Evolutionary conservation across 2,888 invertebrate species (phyloP).

Genomic region (Notodonta dromedarius): DNA sequence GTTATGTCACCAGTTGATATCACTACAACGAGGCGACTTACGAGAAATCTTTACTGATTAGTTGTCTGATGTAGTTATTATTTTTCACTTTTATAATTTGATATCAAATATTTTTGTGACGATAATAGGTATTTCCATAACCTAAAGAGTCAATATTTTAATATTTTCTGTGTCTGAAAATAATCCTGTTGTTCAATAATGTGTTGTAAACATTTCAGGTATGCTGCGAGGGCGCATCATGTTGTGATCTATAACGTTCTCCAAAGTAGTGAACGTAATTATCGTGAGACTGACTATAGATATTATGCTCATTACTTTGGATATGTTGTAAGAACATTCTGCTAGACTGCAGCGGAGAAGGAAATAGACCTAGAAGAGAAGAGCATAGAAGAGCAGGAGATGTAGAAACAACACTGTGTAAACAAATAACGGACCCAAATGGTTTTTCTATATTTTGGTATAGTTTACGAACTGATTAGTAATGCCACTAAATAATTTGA

Average conservation of each 20-base stretch:
- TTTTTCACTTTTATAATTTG: too few relatives aligned
- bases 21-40: too few relatives aligned
- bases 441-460: too few relatives aligned
- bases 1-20: background rate
- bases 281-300: slow-evolving; percentile 71
- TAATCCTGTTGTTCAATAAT: background rate
- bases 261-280: slow-evolving; percentile 82
- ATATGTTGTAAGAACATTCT: slow-evolving; percentile 72
- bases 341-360: slow-evolving; percentile 21
- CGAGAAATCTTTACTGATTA: too few relatives aligned
- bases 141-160: too few relatives aligned
- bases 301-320: slow-evolving; percentile 84
- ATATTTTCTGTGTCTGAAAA: too few relatives aligned
- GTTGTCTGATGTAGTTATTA: too few relatives aligned
- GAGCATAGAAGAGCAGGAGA: slow-evolving; percentile 3
- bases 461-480: too few relatives aligned
- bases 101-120: too few relatives aligned
- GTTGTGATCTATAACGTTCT: slow-evolving; percentile 61
- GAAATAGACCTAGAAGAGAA: slow-evolving; percentile 8
- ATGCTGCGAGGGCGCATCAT: background rate
- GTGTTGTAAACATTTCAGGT: slow-evolving; percentile 23
- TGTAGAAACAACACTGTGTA: background rate
- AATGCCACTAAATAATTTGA: too few relatives aligned
- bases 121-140: too few relatives aligned
- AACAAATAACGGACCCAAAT: too few relatives aligned